Evolutionary conservation across 2,797 vertebrate species (phyloP).

Genomic region (Nyctibius grandis): DNA sequence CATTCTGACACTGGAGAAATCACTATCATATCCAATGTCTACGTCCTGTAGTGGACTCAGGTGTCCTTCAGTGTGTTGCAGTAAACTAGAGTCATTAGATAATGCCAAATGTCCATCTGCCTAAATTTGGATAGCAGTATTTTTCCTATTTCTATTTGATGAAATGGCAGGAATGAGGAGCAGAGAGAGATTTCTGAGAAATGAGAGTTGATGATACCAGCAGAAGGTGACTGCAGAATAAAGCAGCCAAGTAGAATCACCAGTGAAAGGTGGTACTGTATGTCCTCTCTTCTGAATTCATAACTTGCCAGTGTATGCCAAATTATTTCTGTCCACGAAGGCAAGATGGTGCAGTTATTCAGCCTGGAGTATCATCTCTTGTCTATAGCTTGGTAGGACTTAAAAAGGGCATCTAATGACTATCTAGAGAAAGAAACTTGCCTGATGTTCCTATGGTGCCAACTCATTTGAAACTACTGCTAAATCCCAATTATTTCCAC

Average conservation of each 20-base stretch:
- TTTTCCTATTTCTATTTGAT: neutral
- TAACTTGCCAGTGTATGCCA: neutral
- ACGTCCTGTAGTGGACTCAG: neutral
- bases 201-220: neutral
- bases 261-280: neutral
- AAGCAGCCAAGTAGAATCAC: neutral
- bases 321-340: neutral
- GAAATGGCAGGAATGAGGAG: neutral
- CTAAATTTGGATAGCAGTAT: neutral
- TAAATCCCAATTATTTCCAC: neutral
- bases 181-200: neutral
- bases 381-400: neutral
- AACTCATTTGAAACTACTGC: neutral
- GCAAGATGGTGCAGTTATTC: neutral
- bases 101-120: neutral
- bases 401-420: neutral
- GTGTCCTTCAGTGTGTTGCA: neutral
- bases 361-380: neutral
- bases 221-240: neutral
- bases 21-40: neutral
- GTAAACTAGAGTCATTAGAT: neutral
- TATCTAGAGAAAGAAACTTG: neutral
- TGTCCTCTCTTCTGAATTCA: neutral
- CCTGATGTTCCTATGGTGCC: neutral
- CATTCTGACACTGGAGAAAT: neutral